Evolutionary conservation across 2,888 invertebrate genomes (phyloP).

Genomic region (Empis livida): DNA sequence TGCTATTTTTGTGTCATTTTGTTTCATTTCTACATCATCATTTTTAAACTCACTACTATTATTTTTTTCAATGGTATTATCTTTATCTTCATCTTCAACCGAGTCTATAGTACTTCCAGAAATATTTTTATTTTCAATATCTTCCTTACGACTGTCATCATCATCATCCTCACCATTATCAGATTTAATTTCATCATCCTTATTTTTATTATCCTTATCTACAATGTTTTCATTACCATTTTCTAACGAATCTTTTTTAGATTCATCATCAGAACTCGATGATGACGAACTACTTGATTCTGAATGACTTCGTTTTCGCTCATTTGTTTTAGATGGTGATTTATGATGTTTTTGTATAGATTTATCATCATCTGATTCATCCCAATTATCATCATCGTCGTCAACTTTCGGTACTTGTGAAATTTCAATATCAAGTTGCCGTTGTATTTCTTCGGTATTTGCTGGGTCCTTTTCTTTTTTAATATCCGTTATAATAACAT

Average conservation of each 20-base stretch:
- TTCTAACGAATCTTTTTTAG: constrained; percentile 9
- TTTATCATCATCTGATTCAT: constrained; percentile 15
- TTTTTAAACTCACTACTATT: constrained; percentile 12
- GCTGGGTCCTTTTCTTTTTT: not conserved
- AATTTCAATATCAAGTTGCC: not conserved
- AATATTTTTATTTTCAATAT: too few relatives aligned
- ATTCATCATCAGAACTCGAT: constrained; percentile 14
- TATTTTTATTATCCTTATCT: constrained; percentile 10
- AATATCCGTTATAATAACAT: constrained; percentile 18
- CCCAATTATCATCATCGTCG: constrained; percentile 29
- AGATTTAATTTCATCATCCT: constrained; percentile 9
- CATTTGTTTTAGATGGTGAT: constrained; percentile 3
- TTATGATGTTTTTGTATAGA: not conserved
- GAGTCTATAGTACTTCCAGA: too few relatives aligned
- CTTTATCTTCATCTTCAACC: not conserved
- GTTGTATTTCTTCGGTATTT: not conserved
- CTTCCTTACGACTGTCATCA: constrained; percentile 12
- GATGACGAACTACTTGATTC: constrained; percentile 20
- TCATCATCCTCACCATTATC: constrained; percentile 18
- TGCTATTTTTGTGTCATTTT: constrained; percentile 24
- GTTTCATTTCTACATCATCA: constrained; percentile 10
- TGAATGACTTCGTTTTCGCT: constrained; percentile 19
- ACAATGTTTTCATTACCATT: constrained; percentile 11
- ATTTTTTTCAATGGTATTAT: constrained; percentile 6
- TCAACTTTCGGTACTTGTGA: constrained; percentile 18